Conservation (phyloP, 2,113 vertebrate species). For the Gulo gulo region DNA sequence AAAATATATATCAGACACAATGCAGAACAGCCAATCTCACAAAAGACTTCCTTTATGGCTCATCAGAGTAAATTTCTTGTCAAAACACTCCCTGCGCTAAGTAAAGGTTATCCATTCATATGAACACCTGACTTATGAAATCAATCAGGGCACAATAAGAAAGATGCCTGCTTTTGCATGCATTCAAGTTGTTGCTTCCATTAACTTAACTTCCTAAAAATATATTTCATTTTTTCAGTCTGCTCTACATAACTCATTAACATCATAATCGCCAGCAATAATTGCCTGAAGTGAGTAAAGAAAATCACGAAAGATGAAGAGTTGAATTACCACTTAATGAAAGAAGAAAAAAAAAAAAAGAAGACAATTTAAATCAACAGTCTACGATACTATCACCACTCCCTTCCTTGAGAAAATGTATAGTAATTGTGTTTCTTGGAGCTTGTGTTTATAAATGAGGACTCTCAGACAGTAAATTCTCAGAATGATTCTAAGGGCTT, state of each 20-base stretch:
- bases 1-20: slow-evolving; percentile 74
- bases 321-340: slow-evolving; percentile 87
- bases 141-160: slow-evolving; percentile 82
- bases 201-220: slow-evolving; percentile 84
- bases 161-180: slow-evolving; percentile 80
- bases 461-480: slow-evolving; percentile 64
- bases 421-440: slow-evolving; percentile 70
- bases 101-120: slow-evolving; percentile 84
- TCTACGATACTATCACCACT: slow-evolving; percentile 55
- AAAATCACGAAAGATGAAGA: slow-evolving; percentile 83
- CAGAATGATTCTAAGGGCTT: slow-evolving; percentile 60
- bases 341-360: slow-evolving; percentile 72
- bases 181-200: slow-evolving; percentile 82
- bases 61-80: slow-evolving; percentile 81
- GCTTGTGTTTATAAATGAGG: slow-evolving; percentile 72
- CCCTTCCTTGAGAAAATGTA: slow-evolving; percentile 73
- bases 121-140: slow-evolving; percentile 85
- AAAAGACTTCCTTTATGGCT: slow-evolving; percentile 79
- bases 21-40: slow-evolving; percentile 44
- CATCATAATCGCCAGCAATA: slow-evolving; percentile 85
- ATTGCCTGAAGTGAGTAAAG: slow-evolving; percentile 86
- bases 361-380: slow-evolving; percentile 82
- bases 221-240: slow-evolving; percentile 80
- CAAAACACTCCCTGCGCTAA: slow-evolving; percentile 78
- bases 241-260: slow-evolving; percentile 85